phyloP scores from a whole-genome alignment of 2,797 vertebrate species.

The Percopsis omiscomaycus region DNA sequence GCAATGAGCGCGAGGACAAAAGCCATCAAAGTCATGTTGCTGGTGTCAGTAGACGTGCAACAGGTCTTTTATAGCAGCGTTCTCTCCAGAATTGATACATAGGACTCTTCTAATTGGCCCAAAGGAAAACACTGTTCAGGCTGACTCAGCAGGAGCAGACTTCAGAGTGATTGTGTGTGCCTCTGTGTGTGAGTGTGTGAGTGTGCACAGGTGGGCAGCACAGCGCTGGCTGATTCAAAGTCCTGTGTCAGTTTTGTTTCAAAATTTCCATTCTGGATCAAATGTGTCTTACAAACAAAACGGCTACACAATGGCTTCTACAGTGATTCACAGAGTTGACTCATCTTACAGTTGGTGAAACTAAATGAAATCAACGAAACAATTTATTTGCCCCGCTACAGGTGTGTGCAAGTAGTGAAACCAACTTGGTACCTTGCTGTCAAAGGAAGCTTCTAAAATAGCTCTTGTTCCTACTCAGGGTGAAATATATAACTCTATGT shows the following conservation, averaged over 20 bases:
- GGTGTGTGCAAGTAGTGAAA: too few species aligned
- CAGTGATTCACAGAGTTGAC: too few species aligned
- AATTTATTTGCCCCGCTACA: too few species aligned
- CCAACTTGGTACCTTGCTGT: too few species aligned
- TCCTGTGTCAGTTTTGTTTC: not conserved
- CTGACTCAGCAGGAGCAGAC: not conserved
- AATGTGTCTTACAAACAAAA: not conserved
- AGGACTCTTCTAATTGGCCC: not conserved
- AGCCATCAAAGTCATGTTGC: constrained; percentile 37
- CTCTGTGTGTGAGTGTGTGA: not conserved
- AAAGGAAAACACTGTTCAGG: not conserved
- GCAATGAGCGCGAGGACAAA: constrained; percentile 31
- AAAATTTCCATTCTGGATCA: not conserved
- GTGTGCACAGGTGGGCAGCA: not conserved
- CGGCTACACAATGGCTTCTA: not conserved
- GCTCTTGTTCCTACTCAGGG: not conserved
- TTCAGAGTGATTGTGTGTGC: not conserved
- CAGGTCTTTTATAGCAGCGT: constrained; percentile 2
- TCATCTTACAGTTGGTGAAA: too few species aligned
- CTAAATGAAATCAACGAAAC: too few species aligned
- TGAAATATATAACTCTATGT: not conserved
- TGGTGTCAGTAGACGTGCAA: not conserved
- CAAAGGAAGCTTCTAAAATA: too few species aligned
- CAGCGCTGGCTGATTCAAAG: not conserved
- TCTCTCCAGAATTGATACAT: constrained; percentile 11